Evolutionary conservation across 2,797 vertebrate species (phyloP).

Genomic region (Melanotaenia nigrans): DNA sequence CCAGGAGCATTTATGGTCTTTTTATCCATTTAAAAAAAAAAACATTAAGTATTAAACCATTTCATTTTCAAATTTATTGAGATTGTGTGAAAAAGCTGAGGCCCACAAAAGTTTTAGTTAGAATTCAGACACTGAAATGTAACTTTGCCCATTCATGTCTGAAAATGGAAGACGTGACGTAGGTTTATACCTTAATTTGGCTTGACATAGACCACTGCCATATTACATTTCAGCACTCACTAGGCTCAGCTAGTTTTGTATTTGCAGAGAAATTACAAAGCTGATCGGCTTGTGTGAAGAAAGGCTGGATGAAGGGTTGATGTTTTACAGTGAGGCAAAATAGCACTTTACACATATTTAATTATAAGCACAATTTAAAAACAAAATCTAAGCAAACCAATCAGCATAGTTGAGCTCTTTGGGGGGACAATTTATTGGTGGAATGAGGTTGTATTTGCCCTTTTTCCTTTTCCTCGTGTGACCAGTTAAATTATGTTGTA

Average conservation of each 20-base stretch:
- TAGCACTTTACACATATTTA: background rate
- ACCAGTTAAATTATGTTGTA: background rate
- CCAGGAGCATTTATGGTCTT: too few relatives aligned
- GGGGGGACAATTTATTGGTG: background rate
- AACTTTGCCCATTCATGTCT: constrained; percentile 42
- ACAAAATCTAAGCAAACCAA: background rate
- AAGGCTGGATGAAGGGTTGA: constrained; percentile 19
- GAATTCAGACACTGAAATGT: constrained; percentile 16
- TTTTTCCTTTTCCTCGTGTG: background rate
- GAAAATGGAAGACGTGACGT: constrained; percentile 56
- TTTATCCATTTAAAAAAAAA: background rate
- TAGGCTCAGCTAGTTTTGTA: constrained; percentile 68
- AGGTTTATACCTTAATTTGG: constrained; percentile 61
- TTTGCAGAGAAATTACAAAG: constrained; percentile 68
- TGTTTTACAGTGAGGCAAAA: constrained; percentile 12
- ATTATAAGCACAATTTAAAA: background rate
- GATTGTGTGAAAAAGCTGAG: background rate
- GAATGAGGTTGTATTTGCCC: background rate
- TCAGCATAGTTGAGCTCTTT: background rate
- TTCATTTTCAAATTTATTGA: background rate
- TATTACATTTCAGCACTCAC: constrained; percentile 69
- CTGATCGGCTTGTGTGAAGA: constrained; percentile 40
- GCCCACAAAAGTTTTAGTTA: background rate
- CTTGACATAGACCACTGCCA: constrained; percentile 35
- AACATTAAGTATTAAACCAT: background rate